phyloP scores from a whole-genome alignment of 2,113 vertebrate genomes.

The Equus przewalskii region DNA sequence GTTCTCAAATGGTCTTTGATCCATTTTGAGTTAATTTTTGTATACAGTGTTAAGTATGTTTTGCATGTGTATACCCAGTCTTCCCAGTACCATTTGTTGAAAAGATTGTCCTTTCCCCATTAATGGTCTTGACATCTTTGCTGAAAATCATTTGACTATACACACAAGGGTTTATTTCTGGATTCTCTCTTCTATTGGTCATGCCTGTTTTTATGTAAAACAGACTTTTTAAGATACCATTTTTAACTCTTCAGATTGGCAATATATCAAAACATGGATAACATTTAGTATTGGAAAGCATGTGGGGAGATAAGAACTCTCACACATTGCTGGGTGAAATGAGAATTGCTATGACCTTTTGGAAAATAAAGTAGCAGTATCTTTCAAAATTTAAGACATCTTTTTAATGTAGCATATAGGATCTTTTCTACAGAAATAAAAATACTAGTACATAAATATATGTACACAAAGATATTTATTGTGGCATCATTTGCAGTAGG shows the following conservation, averaged over 20 bases:
- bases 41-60: not conserved
- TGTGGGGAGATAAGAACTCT: not conserved
- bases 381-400: slow-evolving; percentile 23
- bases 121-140: not conserved
- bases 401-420: not conserved
- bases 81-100: not conserved
- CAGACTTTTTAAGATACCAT: not conserved
- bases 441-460: not conserved
- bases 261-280: slow-evolving; percentile 43
- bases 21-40: slow-evolving; percentile 48
- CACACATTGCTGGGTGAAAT: not conserved
- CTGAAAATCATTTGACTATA: not conserved
- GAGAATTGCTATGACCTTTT: not conserved
- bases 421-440: slow-evolving; percentile 44
- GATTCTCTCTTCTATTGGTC: not conserved
- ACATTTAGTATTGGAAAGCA: slow-evolving; percentile 32
- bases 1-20: not conserved
- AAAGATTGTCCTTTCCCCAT: not conserved
- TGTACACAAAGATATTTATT: slow-evolving; percentile 38
- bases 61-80: not conserved
- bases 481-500: not conserved
- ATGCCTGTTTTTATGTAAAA: slow-evolving; percentile 9
- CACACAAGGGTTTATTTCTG: not conserved
- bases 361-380: not conserved
- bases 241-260: not conserved